A percentile compares a stretch with the other conserved stretches of the same genome.
These are phyloP conservation scores for Novumbra hubbsi DNA, from an alignment of 2,797 vertebrate species.

Conservation along the genomic window DNA sequence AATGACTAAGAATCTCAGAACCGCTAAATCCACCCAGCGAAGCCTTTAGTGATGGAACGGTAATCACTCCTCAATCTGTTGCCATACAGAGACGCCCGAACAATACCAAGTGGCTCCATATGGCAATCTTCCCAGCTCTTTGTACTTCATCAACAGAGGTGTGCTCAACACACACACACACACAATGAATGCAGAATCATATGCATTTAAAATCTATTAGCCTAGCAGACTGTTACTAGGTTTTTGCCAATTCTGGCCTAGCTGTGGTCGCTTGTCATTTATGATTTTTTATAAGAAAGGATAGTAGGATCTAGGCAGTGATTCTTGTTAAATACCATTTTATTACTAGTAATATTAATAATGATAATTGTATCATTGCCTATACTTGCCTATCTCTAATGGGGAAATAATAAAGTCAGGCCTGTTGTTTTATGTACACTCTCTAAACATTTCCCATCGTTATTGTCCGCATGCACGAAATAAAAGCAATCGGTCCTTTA, in stretches of 20 bases:
- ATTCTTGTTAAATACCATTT: background rate
- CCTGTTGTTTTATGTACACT: background rate
- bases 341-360: background rate
- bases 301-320: background rate
- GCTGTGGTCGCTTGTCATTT: background rate
- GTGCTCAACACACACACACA: background rate
- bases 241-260: background rate
- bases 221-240: background rate
- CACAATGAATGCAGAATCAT: background rate
- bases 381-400: background rate
- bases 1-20: background rate
- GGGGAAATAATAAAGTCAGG: background rate
- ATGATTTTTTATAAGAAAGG: background rate
- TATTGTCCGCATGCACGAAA: background rate
- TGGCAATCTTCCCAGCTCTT: slow-evolving; percentile 11
- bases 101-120: slow-evolving; percentile 17
- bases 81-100: background rate
- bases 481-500: background rate
- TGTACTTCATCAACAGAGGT: background rate
- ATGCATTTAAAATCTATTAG: background rate
- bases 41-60: slow-evolving; percentile 4
- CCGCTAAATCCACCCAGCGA: background rate
- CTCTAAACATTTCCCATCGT: background rate
- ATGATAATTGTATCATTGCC: background rate
- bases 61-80: slow-evolving; percentile 5